Percentiles rank a stretch among this genome's conserved stretches.
Conservation (phyloP, 2,797 vertebrate species). For the Microctenopoma stevenorrisi region DNA sequence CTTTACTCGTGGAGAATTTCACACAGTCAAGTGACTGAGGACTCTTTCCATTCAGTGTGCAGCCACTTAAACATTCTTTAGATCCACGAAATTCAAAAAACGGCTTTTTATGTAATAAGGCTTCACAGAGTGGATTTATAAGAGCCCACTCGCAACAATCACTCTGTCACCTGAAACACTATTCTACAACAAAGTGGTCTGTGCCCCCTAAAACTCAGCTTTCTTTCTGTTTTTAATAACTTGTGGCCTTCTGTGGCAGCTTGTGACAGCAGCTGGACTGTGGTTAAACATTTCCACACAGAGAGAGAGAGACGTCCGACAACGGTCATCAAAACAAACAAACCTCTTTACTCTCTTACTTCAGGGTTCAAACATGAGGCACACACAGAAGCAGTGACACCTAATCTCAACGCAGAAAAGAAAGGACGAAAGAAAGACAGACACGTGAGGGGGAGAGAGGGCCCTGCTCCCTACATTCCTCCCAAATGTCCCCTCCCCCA, state of each 20-base stretch:
- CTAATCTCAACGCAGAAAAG: conserved; percentile 68
- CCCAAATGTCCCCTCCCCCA: conserved; percentile 76
- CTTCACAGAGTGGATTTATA: conserved; percentile 5
- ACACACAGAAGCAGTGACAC: conserved; percentile 70
- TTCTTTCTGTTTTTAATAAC: conserved; percentile 59
- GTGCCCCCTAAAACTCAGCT: conserved; percentile 2
- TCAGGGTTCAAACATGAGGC: conserved; percentile 62
- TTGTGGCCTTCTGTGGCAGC: conserved; percentile 48
- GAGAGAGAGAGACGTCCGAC: conserved; percentile 38
- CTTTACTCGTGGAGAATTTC: conserved; percentile 86
- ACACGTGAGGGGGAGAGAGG: conserved; percentile 50
- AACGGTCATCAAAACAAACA: conserved; percentile 75
- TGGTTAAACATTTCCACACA: conserved; percentile 72
- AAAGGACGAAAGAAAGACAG: conserved; percentile 50
- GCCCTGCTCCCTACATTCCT: conserved; percentile 91
- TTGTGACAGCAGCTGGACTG: conserved; percentile 59
- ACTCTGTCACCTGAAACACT: conserved; percentile 39
- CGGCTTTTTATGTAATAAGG: neutral
- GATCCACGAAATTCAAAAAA: neutral
- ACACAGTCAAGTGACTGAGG: conserved; percentile 80
- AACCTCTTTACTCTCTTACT: conserved; percentile 60
- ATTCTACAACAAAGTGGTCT: conserved; percentile 21
- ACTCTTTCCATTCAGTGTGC: conserved; percentile 70
- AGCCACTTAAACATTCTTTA: conserved; percentile 45
- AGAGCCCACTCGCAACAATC: neutral